Evolutionary conservation across 2,113 vertebrate genomes (phyloP).

Genomic region (Oenanthe melanoleuca): DNA sequence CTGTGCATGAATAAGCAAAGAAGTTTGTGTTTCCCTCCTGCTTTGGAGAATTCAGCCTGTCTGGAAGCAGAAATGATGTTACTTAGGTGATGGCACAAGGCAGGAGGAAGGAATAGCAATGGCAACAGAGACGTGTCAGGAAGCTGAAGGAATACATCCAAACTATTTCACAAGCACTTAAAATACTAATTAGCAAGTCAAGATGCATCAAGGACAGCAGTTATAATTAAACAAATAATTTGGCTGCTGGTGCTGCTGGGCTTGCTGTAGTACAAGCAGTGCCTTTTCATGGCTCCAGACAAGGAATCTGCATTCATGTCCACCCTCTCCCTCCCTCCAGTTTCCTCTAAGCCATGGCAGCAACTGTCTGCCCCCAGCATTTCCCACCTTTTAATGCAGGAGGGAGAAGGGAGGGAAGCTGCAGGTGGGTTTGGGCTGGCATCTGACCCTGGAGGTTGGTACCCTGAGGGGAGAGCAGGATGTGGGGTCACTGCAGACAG

Average conservation of each 20-base stretch:
- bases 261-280: not conserved
- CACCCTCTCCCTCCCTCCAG: not conserved
- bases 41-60: slow-evolving; percentile 3
- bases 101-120: not conserved
- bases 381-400: not conserved
- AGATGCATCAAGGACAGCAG: not conserved
- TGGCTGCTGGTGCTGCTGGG: not conserved
- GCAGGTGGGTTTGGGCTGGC: not conserved
- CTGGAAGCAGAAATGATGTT: slow-evolving; percentile 7
- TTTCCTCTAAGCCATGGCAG: not conserved
- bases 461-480: fast-evolving
- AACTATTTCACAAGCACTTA: not conserved
- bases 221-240: slow-evolving; percentile 25
- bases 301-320: not conserved
- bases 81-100: slow-evolving; percentile 4
- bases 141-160: not conserved
- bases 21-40: not conserved
- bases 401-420: not conserved
- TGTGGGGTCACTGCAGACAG: not conserved
- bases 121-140: not conserved
- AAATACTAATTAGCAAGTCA: slow-evolving; percentile 37
- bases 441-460: not conserved
- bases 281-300: not conserved
- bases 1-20: slow-evolving; percentile 28
- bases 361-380: not conserved